Evolutionary conservation across 1,140 invertebrate species (phyloP).

Genomic region (Macrosteles quadrilineatus): DNA sequence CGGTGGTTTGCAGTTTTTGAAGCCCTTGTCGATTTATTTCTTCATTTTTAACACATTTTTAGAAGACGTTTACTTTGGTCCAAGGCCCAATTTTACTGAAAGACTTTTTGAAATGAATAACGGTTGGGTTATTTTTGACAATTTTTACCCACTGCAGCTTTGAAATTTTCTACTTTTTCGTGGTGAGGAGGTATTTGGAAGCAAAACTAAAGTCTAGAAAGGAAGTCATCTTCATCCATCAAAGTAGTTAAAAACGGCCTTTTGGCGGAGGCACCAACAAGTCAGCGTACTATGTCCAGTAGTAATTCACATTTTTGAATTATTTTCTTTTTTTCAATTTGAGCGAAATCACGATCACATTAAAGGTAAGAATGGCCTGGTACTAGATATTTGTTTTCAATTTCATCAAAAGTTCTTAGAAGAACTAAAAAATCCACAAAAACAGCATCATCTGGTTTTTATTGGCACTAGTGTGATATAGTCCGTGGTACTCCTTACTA

Average conservation of each 20-base stretch:
- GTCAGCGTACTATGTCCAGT: conserved; percentile 25
- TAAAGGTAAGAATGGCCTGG: conserved; percentile 2
- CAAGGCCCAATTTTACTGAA: conserved; percentile 31
- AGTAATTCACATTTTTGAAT: conserved; percentile 30
- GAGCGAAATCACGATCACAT: conserved; percentile 30
- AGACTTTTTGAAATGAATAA: conserved; percentile 17
- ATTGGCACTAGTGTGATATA: no score
- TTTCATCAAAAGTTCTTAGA: not conserved
- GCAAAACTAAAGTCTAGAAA: conserved; percentile 29
- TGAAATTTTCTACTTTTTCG: conserved; percentile 27
- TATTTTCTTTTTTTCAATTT: conserved; percentile 31
- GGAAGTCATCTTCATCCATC: conserved; percentile 27
- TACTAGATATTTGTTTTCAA: conserved; percentile 5
- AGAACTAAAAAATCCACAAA: not conserved
- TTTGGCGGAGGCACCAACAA: conserved; percentile 26
- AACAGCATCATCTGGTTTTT: conserved; percentile 8
- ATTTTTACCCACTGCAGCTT: conserved; percentile 29
- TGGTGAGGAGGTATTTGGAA: conserved; percentile 15
- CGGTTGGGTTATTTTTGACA: conserved; percentile 15
- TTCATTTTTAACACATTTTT: conserved; percentile 30
- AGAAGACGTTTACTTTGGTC: conserved; percentile 26
- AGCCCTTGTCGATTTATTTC: conserved; percentile 20
- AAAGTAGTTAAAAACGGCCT: conserved; percentile 28
- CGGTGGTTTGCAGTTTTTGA: conserved; percentile 2
- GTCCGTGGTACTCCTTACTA: no score